A percentile compares a stretch with the other conserved stretches of the same genome.
Evolutionary conservation across 1,140 invertebrate species (phyloP).

Genomic region (Orius insidiosus): DNA sequence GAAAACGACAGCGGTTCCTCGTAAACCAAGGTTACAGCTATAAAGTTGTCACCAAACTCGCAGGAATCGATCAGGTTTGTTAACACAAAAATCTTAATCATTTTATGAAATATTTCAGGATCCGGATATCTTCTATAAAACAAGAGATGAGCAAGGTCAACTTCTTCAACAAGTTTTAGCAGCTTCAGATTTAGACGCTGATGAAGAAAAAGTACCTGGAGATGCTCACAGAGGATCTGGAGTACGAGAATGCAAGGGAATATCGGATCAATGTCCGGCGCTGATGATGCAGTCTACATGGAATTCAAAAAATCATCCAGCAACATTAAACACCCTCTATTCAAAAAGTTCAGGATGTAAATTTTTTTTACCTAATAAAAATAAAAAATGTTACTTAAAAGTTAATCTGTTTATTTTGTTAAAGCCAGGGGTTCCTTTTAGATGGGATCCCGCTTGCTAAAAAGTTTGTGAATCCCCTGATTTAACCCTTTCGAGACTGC

Average conservation of each 20-base stretch:
- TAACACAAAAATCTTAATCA: no score
- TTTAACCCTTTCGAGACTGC: no score
- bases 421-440: no score
- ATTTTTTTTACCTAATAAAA: no score
- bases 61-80: slow-evolving; percentile 89
- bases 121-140: slow-evolving; percentile 69
- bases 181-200: slow-evolving; percentile 87
- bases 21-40: slow-evolving; percentile 98
- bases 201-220: slow-evolving; percentile 76
- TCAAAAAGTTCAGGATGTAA: slow-evolving; percentile 71
- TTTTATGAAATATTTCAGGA: no score
- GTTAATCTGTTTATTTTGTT: no score
- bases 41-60: slow-evolving; percentile 77
- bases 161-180: slow-evolving; percentile 85
- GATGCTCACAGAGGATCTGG: slow-evolving; percentile 33
- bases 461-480: no score
- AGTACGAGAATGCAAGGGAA: slow-evolving; percentile 44
- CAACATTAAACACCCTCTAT: slow-evolving; percentile 67
- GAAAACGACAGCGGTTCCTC: slow-evolving; percentile 92
- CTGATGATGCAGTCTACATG: slow-evolving; percentile 87
- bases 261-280: slow-evolving; percentile 83
- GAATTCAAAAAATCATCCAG: slow-evolving; percentile 52
- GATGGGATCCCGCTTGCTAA: no score
- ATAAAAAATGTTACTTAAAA: not conserved
- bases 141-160: slow-evolving; percentile 81